These are phyloP conservation scores for Polyploca ridens DNA, from an alignment of 2,888 invertebrate species.

Conservation along the genomic window DNA sequence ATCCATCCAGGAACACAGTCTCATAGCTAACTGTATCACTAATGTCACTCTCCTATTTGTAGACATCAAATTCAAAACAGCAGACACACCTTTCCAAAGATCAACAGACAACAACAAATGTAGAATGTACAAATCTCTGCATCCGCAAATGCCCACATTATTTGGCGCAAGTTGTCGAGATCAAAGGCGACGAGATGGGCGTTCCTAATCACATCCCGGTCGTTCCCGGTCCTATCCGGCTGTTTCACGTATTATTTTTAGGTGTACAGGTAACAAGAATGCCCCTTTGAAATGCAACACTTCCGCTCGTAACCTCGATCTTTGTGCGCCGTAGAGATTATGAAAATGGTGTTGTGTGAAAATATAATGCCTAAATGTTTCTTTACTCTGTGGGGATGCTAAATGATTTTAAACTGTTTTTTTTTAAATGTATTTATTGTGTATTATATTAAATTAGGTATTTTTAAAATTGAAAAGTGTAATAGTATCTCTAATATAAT, in stretches of 20 bases:
- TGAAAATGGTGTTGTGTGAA: not conserved
- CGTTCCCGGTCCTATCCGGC: slow-evolving; percentile 51
- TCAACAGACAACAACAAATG: slow-evolving; percentile 23
- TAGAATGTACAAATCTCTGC: slow-evolving; percentile 24
- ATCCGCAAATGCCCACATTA: slow-evolving; percentile 37
- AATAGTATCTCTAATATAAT: no score
- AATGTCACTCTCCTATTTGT: not conserved
- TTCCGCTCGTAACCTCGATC: slow-evolving; percentile 75
- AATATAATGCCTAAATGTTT: slow-evolving; percentile 30
- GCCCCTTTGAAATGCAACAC: slow-evolving; percentile 81
- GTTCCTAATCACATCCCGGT: slow-evolving; percentile 60
- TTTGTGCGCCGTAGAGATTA: slow-evolving; percentile 42
- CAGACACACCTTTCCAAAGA: slow-evolving; percentile 14
- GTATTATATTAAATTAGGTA: no score
- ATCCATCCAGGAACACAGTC: not conserved
- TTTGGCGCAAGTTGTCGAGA: slow-evolving; percentile 53
- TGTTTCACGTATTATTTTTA: slow-evolving; percentile 67
- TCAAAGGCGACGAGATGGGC: slow-evolving; percentile 64
- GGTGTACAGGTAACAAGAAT: slow-evolving; percentile 81
- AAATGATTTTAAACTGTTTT: not conserved
- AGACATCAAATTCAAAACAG: not conserved
- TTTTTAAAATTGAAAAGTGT: no score
- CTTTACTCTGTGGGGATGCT: slow-evolving; percentile 15
- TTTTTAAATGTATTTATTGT: not conserved
- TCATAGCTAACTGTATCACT: not conserved